Evolutionary conservation across 2,888 invertebrate genomes (phyloP).

Genomic region (Leistus spinibarbis): DNA sequence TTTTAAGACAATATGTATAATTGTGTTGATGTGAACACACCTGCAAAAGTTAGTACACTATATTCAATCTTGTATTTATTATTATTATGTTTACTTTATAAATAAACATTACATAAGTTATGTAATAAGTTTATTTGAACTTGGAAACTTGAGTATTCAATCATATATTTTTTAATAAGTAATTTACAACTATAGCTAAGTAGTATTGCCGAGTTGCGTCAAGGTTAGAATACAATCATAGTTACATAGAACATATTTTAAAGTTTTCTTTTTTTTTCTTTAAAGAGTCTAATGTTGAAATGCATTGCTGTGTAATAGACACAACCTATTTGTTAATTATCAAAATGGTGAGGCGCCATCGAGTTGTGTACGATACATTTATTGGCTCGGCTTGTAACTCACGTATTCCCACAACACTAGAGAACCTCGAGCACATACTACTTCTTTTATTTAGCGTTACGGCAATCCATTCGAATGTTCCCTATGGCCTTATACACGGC

Average conservation of each 20-base stretch:
- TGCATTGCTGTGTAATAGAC: neutral
- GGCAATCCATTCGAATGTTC: slow-evolving; percentile 22
- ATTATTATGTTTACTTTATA: too few species aligned
- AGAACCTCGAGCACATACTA: slow-evolving; percentile 19
- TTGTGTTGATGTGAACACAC: too few species aligned
- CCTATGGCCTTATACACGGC: slow-evolving; percentile 1
- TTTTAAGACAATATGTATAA: too few species aligned
- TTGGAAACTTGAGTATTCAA: neutral
- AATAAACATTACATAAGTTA: neutral
- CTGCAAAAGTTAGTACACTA: too few species aligned
- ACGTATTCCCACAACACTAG: slow-evolving; percentile 8
- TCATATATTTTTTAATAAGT: too few species aligned
- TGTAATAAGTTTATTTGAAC: neutral
- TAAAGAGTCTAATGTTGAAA: neutral
- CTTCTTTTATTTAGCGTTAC: slow-evolving; percentile 25
- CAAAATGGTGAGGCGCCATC: slow-evolving; percentile 18
- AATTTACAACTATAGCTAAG: neutral
- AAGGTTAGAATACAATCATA: neutral
- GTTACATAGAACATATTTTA: neutral
- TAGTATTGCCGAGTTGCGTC: neutral
- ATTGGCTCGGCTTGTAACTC: neutral
- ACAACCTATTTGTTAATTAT: neutral
- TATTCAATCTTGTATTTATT: too few species aligned
- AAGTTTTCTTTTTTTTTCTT: neutral
- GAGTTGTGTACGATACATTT: neutral